These are phyloP conservation scores for Girardia tigrina DNA, from an alignment of 2,888 invertebrate genomes.

Conservation along the genomic window DNA sequence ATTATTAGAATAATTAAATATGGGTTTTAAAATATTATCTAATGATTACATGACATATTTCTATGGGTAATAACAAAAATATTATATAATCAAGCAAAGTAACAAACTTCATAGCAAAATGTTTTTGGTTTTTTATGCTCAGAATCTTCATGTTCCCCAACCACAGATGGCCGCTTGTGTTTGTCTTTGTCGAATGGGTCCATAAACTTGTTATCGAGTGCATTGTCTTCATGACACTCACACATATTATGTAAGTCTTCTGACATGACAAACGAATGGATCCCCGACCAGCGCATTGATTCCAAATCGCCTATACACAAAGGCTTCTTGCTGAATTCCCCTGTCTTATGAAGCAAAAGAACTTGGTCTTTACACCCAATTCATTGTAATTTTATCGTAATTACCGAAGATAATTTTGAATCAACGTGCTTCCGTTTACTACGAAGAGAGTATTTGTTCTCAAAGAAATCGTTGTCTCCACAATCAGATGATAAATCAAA, in stretches of 20 bases:
- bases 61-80: too few species aligned
- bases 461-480: not conserved
- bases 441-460: not conserved
- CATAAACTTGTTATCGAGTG: not conserved
- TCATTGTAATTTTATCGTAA: too few species aligned
- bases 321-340: not conserved
- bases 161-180: not conserved
- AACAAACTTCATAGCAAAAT: not conserved
- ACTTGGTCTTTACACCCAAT: not conserved
- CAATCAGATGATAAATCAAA: slow-evolving; percentile 1
- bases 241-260: not conserved
- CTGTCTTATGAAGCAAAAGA: not conserved
- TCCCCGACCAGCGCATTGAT: not conserved
- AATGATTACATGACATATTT: too few species aligned
- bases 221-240: not conserved
- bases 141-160: not conserved
- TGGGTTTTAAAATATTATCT: too few species aligned
- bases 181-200: not conserved
- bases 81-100: too few species aligned
- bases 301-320: not conserved
- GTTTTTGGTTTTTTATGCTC: not conserved
- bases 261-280: not conserved
- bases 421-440: not conserved
- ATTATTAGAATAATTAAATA: too few species aligned
- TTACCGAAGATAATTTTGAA: slow-evolving; percentile 9